Evolutionary conservation across 2,113 vertebrate species (phyloP).

Genomic region (Passer montanus): DNA sequence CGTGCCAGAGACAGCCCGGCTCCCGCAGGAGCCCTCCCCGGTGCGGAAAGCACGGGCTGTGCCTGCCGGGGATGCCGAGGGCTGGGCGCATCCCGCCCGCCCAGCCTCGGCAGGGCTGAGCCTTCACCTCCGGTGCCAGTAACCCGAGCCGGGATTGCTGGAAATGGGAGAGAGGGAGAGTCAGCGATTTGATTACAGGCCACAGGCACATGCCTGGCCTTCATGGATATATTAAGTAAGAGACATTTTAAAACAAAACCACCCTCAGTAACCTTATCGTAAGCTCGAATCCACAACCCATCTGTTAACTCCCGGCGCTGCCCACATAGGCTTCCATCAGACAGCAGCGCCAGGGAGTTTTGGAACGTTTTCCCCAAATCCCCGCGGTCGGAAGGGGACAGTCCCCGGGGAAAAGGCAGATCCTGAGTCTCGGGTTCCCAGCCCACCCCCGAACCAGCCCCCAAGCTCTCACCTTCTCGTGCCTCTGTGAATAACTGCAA

Average conservation of each 20-base stretch:
- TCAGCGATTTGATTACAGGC: conserved; percentile 59
- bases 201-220: conserved; percentile 69
- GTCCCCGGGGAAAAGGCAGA: background rate
- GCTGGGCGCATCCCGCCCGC: background rate
- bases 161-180: conserved; percentile 39
- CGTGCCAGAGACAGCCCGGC: background rate
- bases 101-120: background rate
- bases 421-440: background rate
- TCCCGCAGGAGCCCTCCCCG: background rate
- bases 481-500: background rate
- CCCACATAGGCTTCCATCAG: conserved; percentile 22
- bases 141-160: conserved; percentile 48
- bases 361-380: background rate
- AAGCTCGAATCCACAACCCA: conserved; percentile 40
- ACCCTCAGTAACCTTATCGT: conserved; percentile 67
- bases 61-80: background rate
- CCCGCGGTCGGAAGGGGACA: background rate
- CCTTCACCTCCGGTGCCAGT: conserved; percentile 51
- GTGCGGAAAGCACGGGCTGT: background rate
- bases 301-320: conserved; percentile 33
- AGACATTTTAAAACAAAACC: conserved; percentile 72
- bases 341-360: background rate
- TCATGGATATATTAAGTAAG: conserved; percentile 71
- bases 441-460: background rate
- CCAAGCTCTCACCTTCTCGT: background rate